Evolutionary conservation across 2,797 vertebrate genomes (phyloP).

Genomic region (Lacerta bilineata): DNA sequence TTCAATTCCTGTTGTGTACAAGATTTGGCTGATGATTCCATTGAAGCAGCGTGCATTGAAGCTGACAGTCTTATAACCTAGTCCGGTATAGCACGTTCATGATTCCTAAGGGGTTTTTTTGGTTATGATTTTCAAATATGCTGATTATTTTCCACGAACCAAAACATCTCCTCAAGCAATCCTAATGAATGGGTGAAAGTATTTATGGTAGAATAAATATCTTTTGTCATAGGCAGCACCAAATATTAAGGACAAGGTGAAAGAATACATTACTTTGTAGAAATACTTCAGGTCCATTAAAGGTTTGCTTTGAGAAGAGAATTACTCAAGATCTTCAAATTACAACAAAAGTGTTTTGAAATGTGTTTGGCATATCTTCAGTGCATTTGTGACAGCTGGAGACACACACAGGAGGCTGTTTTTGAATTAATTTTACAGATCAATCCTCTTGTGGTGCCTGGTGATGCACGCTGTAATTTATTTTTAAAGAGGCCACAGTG

Average conservation of each 20-base stretch:
- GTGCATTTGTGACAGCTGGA: constrained; percentile 72
- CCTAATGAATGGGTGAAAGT: not conserved
- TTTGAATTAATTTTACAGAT: constrained; percentile 76
- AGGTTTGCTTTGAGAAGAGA: constrained; percentile 69
- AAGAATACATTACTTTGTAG: constrained; percentile 46
- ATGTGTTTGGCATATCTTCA: constrained; percentile 75
- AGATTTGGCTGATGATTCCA: not conserved
- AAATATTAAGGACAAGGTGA: not conserved
- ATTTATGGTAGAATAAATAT: constrained; percentile 38
- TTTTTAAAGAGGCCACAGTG: constrained; percentile 75
- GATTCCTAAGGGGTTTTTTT: not conserved
- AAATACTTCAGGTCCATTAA: constrained; percentile 67
- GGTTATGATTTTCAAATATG: not conserved
- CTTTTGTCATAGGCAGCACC: constrained; percentile 46
- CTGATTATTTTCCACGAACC: not conserved
- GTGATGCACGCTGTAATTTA: constrained; percentile 74
- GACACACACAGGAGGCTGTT: constrained; percentile 67
- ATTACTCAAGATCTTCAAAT: constrained; percentile 71
- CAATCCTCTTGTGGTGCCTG: constrained; percentile 69
- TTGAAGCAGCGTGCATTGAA: not conserved
- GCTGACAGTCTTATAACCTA: not conserved
- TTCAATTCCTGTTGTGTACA: not conserved
- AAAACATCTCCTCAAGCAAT: constrained; percentile 18
- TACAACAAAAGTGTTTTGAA: constrained; percentile 74
- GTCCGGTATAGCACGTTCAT: not conserved